Base-by-base conservation (phyloP, 2,888 invertebrate genomes). In the Helicoverpa assulta region DNA sequence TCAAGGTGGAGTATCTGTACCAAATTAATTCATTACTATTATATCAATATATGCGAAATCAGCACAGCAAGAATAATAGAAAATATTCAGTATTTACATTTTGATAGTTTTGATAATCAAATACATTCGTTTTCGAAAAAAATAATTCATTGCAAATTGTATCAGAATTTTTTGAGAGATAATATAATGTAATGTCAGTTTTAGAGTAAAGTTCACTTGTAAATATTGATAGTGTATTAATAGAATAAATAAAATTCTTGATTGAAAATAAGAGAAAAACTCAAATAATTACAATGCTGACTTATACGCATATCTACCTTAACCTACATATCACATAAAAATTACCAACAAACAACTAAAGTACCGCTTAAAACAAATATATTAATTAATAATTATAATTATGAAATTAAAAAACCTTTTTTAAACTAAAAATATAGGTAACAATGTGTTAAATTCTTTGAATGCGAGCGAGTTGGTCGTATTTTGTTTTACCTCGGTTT, bases 261-360 rank as follows among this genome's bases (percentile, higher is more conserved):
- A 16, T 16, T 43, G 16, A 16, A 43, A 12, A 37, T 12, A 12
- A 37, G 10, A 43, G 16, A 43, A 16, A 43, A 43, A 10, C 40
- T 40, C 33, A 40, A 8, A 50, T 26, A n/a, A 21, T 37, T 66
- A 73, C 56, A 64, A 2, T 56, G 63, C 69, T 65, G 70, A 66
- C 67, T 66, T 56, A 37, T 10, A 37, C 29, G 10, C 69, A 59
- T 65, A 81, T 56, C 71, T 26, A 7, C 0, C 51, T 68, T 84
- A 75, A 59, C 71, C 89, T 91, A 92, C 73, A 88, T 93, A 92
- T 92, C 92, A 92, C 92, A 93, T 91, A 90, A 90, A 82, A 86
- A 87, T 86, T 88, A 88, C 84, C 84, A 86, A 86, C 79, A 81
- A 83, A 85, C 78, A 86, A 83, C 85, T 86, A 83, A 82, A 70